phyloP scores from a whole-genome alignment of 2,113 vertebrate species.

The Azemiops feae region DNA sequence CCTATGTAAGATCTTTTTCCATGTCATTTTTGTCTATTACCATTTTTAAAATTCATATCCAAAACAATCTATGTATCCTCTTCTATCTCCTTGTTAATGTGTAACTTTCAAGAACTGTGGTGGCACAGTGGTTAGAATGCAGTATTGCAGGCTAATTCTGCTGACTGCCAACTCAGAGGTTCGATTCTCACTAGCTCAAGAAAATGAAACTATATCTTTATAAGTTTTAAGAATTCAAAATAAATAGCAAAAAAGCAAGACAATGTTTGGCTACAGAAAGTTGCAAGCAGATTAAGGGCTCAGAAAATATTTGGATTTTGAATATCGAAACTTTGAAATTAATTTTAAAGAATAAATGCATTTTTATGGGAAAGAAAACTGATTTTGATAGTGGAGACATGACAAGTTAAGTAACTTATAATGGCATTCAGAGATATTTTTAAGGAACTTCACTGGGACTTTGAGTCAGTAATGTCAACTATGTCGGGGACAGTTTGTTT shows the following conservation, averaged over 20 bases:
- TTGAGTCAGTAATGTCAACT: not conserved
- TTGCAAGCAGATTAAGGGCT: not conserved
- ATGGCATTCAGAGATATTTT: not conserved
- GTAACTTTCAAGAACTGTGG: too few species aligned
- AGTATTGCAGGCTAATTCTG: too few species aligned
- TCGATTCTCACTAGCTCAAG: not conserved
- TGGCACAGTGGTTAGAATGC: too few species aligned
- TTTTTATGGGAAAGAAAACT: not conserved
- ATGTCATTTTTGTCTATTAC: too few species aligned
- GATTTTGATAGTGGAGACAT: not conserved
- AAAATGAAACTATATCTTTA: not conserved
- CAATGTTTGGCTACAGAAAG: not conserved
- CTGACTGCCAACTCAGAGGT: not conserved
- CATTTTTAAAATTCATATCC: too few species aligned
- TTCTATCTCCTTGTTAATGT: too few species aligned
- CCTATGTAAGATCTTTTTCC: too few species aligned
- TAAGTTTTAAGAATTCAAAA: not conserved
- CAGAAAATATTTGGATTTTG: not conserved
- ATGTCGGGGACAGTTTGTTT: not conserved
- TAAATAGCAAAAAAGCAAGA: not conserved
- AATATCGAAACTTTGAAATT: not conserved
- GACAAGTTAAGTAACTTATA: not conserved
- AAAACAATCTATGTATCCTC: too few species aligned
- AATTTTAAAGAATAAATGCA: not conserved
- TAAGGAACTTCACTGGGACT: not conserved